Base-by-base conservation (phyloP, 1,140 invertebrate species). In the Pseudoatta argentina region DNA sequence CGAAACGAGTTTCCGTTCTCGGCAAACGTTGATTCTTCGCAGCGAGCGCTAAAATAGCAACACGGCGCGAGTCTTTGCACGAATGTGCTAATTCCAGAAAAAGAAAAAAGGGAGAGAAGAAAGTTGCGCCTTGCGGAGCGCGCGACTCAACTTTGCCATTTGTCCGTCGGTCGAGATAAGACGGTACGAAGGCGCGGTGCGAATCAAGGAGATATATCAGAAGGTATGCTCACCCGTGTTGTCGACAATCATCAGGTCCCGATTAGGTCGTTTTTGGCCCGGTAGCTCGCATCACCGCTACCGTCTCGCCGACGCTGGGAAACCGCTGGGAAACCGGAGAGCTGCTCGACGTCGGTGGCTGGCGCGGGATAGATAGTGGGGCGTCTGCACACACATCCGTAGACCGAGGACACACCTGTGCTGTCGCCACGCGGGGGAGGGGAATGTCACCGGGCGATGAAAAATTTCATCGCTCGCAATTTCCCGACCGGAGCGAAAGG, bases 381-480 rank as follows among this genome's bases (percentile, higher is more conserved):
- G 39, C 12, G 6, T 0, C 59, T 39, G 71, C 67, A 48, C 71
- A 69, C 66, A 69, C 39, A 69, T 69, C 39, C 66, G 76, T 48
- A 48, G 66, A 67, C 7, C 30, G 76, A 53, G 66, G 77, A 69
- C 61, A 67, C 66, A 83, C 79, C 79, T 89, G 57, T 89, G 57
- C 87, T 75, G 59, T 89, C 75, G 83, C 78, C 67, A 14, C 71
- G 44, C 69, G 5, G 61, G 24, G 2, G 63, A 16, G 51, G 48
- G 53, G 88, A 89, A 89, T 75, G 88, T 89, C 85, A 89, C 85
- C 86, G 88, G 81, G 89, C 69, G 79, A 85, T 55, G 79, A 89
- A 73, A 86, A 82, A 86, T 86, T 72, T 82, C 85, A 69, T 79
- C 44, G 69, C 72, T 67, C 79, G 59, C 86, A 8, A 8, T 86